Evolutionary conservation across 2,888 invertebrate species (phyloP).

Genomic region (Chalcosyrphus nemorum): DNA sequence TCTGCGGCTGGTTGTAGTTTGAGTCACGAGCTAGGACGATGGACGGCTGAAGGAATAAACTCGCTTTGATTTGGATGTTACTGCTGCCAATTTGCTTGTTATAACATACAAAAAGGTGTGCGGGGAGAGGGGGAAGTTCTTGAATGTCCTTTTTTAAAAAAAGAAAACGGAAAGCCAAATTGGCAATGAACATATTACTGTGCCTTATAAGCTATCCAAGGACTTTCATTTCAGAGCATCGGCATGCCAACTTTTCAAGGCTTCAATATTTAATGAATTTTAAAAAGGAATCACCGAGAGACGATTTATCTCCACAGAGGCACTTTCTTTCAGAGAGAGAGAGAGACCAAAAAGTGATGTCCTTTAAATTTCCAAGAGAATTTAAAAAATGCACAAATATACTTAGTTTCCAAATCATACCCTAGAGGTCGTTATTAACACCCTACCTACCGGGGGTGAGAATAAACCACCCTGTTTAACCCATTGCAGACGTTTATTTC

Average conservation of each 20-base stretch:
- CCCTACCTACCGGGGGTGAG: neutral
- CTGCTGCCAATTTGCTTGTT: neutral
- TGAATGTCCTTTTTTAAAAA: too few species aligned
- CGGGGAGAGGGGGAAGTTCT: too few species aligned
- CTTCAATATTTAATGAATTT: conserved; percentile 9
- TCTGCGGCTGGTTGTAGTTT: conserved; percentile 2
- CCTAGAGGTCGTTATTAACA: conserved; percentile 1
- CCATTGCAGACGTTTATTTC: conserved; percentile 47
- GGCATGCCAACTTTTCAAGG: neutral
- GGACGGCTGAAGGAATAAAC: neutral
- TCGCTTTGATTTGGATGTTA: neutral
- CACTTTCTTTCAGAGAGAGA: too few species aligned
- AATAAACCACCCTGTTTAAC: conserved; percentile 16
- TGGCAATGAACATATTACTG: neutral
- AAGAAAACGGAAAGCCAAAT: neutral
- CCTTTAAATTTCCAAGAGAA: too few species aligned
- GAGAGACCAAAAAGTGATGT: too few species aligned
- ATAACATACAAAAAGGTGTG: too few species aligned
- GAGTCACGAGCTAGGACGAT: neutral
- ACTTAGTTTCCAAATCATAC: conserved; percentile 13
- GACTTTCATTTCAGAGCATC: neutral
- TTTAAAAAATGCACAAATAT: neutral
- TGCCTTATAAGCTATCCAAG: neutral
- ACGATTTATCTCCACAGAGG: too few species aligned
- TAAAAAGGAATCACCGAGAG: too few species aligned